phyloP scores from a whole-genome alignment of 2,797 vertebrate species.

The Sebastes vulpes region DNA sequence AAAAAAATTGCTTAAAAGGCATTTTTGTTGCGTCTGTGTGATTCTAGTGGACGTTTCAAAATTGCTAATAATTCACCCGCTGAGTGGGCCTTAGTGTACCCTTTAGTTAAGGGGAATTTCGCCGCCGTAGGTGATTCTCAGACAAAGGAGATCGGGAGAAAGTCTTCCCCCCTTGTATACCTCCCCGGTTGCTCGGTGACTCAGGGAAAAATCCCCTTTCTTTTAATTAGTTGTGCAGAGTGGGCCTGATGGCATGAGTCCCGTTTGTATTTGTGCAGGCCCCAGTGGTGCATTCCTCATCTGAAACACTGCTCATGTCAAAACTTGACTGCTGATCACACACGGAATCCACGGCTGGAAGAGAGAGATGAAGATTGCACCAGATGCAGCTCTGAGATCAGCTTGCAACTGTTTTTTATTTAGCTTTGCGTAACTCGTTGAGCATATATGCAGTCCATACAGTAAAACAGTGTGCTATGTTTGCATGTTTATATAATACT shows the following conservation, averaged over 20 bases:
- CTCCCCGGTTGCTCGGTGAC: slow-evolving; percentile 32
- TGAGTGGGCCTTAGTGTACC: not conserved
- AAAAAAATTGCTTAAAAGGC: not conserved
- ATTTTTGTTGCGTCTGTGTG: not conserved
- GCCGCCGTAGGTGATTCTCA: not conserved
- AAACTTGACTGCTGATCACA: slow-evolving; percentile 74
- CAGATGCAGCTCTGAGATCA: slow-evolving; percentile 50
- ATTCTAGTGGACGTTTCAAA: not conserved
- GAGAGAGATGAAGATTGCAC: slow-evolving; percentile 34
- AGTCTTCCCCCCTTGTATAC: not conserved
- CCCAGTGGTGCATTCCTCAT: slow-evolving; percentile 69
- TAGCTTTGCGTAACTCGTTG: not conserved
- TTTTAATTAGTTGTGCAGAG: slow-evolving; percentile 71
- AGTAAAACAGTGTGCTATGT: not conserved
- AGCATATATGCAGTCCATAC: not conserved
- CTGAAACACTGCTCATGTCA: slow-evolving; percentile 71
- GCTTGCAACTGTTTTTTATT: not conserved
- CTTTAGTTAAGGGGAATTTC: not conserved
- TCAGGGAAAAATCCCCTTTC: slow-evolving; percentile 49
- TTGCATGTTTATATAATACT: not conserved
- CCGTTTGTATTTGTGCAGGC: slow-evolving; percentile 60
- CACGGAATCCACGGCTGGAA: slow-evolving; percentile 34
- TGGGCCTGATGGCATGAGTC: slow-evolving; percentile 53
- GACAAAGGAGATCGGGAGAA: not conserved
- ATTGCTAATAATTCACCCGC: not conserved